Base-by-base conservation (phyloP, 2,797 vertebrate species). In the Rhinella marina region DNA sequence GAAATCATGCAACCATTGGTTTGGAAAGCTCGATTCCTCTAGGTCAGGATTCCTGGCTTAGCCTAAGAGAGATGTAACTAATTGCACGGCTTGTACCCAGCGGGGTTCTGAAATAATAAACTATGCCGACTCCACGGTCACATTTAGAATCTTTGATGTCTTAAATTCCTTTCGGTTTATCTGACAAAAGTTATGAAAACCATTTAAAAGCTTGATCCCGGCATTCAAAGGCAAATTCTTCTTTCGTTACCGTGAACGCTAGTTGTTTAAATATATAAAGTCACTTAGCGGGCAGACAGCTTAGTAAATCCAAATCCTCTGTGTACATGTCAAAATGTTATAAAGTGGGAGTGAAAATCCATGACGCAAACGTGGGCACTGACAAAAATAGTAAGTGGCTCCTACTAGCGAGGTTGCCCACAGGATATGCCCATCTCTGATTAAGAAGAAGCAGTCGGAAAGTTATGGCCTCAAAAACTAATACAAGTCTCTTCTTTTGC, bases 1-100 rank as follows among this genome's bases (percentile, higher is more conserved):
- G 86, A 89, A 91, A 91, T 92, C 70, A 78, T 19, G 41, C 73
- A 81, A 73, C 80, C 83, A 86, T 86, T 89, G 77, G 68, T 68
- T 68, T 88, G 41, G 54, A 52, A 25, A 66, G 59, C 23, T 25
- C 27, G 62, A 77, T 48, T 29, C 17, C 12, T 16, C 7, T 86
- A 68, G 52, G 73, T 50, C 73, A 54, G 68, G 57, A 86, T 77
- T 81, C 77, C 68, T 78, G 61, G 52, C 75, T 84, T 73, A 48
- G 86, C 81, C 70, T 83, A 64, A 66, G 62, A 85, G 73, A 88
- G 84, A 80, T 78, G 78, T 17, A 85, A 88, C 84, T 76, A 86
- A 89, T 85, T 86, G 88, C 84, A 62, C n/a, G 17, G 70, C 83
- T 82, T 77, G 79, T 82, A 86, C 72, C 84, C 79, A 75, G 88